Conservation (phyloP, 2,888 invertebrate species). For the Endotricha flammealis region DNA sequence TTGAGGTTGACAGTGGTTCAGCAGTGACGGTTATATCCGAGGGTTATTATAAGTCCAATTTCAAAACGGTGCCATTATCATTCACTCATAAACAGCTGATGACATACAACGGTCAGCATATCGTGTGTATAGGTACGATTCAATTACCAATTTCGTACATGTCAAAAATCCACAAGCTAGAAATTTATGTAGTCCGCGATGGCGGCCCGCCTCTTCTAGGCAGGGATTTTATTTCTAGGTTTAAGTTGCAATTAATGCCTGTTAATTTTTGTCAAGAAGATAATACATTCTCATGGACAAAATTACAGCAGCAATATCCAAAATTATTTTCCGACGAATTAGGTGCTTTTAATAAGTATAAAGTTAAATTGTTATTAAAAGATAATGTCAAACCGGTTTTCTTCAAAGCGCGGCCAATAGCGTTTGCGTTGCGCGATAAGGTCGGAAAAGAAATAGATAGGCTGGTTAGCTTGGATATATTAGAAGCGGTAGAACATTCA, state of each 20-base stretch:
- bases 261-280: no score
- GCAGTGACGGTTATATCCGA: slow-evolving; percentile 11
- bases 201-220: slow-evolving; percentile 23
- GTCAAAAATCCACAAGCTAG: slow-evolving; percentile 9
- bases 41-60: slow-evolving; percentile 14
- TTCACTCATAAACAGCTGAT: slow-evolving; percentile 4
- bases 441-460: slow-evolving; percentile 19
- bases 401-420: slow-evolving; percentile 18
- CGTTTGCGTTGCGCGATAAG: slow-evolving; percentile 20
- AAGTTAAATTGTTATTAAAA: slow-evolving; percentile 15
- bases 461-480: slow-evolving; percentile 15
- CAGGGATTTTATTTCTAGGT: slow-evolving; percentile 19
- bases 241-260: slow-evolving; percentile 18
- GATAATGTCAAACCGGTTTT: slow-evolving; percentile 12
- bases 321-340: slow-evolving; percentile 13
- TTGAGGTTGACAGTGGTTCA: no score
- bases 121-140: slow-evolving; percentile 15
- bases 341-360: slow-evolving; percentile 16
- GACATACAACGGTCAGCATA: slow-evolving; percentile 13
- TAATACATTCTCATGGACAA: not conserved
- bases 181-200: slow-evolving; percentile 19
- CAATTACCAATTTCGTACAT: slow-evolving; percentile 13
- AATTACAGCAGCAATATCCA: slow-evolving; percentile 9
- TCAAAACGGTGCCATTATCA: slow-evolving; percentile 15
- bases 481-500: slow-evolving; percentile 18